Evolutionary conservation across 2,113 vertebrate species (phyloP).

Genomic region (Tautogolabrus adspersus): DNA sequence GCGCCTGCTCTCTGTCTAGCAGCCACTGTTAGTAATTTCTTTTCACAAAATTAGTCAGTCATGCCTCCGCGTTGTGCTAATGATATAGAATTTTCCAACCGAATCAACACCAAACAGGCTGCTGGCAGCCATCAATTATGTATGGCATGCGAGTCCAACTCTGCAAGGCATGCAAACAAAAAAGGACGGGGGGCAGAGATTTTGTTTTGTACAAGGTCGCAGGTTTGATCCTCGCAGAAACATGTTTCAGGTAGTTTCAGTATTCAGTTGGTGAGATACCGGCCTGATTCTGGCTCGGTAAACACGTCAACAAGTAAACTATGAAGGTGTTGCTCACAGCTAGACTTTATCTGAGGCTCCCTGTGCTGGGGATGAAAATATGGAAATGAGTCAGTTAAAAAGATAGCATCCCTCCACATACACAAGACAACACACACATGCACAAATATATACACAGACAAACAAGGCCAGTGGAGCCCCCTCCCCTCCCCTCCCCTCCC

Average conservation of each 20-base stretch:
- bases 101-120: conserved; percentile 48
- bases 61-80: conserved; percentile 53
- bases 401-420: conserved; percentile 20
- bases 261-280: not conserved
- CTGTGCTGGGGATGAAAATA: conserved; percentile 8
- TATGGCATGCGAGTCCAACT: conserved; percentile 1
- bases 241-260: not conserved
- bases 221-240: conserved; percentile 3
- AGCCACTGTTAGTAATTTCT: conserved; percentile 54
- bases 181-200: not conserved
- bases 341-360: not conserved
- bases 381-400: conserved; percentile 22
- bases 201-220: conserved; percentile 25
- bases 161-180: conserved; percentile 27
- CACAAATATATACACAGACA: not conserved
- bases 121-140: conserved; percentile 60
- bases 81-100: conserved; percentile 58
- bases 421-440: not conserved
- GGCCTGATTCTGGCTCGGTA: not conserved
- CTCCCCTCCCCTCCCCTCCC: conserved; percentile 48
- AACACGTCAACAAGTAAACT: not conserved
- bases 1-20: conserved; percentile 52
- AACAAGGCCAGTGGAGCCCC: not conserved
- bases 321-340: not conserved
- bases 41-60: conserved; percentile 69